These are phyloP conservation scores for Notolepis coatsorum DNA, from an alignment of 2,797 vertebrate species.

Conservation along the genomic window DNA sequence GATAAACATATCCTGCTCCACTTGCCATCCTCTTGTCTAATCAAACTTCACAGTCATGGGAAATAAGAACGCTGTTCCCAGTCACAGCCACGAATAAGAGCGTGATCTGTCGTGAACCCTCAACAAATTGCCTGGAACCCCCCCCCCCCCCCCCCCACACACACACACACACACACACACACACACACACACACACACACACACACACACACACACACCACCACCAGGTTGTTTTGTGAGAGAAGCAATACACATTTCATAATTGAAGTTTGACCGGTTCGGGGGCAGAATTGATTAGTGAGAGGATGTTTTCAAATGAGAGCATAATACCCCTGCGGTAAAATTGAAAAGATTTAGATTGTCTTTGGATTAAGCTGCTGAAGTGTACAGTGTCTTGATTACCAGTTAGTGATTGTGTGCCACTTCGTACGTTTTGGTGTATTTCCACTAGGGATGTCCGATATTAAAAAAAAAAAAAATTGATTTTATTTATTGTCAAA, in stretches of 20 bases:
- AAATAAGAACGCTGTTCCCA: not conserved
- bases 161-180: no score
- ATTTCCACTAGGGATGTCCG: no score
- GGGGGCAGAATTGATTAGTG: constrained; percentile 48
- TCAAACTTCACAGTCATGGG: constrained; percentile 7
- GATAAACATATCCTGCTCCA: not conserved
- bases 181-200: no score
- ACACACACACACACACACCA: no score
- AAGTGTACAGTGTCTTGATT: constrained; percentile 39
- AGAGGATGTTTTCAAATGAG: constrained; percentile 34
- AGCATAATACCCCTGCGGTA: constrained; percentile 42
- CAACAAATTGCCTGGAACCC: constrained; percentile 25
- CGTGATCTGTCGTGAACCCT: not conserved
- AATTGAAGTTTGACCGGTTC: constrained; percentile 40
- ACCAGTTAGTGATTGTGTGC: constrained; percentile 32
- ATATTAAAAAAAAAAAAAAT: no score
- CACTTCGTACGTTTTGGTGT: constrained; percentile 10
- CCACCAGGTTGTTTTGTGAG: constrained; percentile 8
- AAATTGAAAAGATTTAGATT: constrained; percentile 49
- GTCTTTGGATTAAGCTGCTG: constrained; percentile 25
- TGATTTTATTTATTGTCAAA: no score
- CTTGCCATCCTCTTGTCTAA: not conserved
- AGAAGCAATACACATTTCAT: constrained; percentile 33
- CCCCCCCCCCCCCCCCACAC: not conserved
- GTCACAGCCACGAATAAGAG: no score